phyloP scores from a whole-genome alignment of 2,888 invertebrate genomes.

The Epinotia ramella region DNA sequence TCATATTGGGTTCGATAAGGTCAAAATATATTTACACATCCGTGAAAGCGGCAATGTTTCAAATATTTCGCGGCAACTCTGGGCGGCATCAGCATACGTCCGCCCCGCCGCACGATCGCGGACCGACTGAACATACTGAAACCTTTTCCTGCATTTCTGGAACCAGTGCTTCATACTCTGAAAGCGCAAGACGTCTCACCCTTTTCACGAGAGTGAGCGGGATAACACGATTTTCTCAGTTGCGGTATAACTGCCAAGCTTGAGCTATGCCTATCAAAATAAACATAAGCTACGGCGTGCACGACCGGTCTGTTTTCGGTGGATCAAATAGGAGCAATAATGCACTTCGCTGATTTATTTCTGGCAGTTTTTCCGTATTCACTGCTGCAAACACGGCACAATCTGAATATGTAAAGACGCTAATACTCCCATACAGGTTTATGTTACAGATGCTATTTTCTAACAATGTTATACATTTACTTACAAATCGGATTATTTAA shows the following conservation, averaged over 20 bases:
- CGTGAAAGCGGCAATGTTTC: constrained; percentile 53
- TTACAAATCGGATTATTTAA: background rate
- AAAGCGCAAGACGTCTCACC: constrained; percentile 65
- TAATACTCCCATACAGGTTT: background rate
- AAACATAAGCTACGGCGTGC: constrained; percentile 70
- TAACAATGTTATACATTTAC: background rate
- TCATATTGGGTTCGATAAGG: constrained; percentile 1
- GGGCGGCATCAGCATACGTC: constrained; percentile 63
- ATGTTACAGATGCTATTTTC: background rate
- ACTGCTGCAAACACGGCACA: constrained; percentile 6
- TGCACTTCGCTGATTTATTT: constrained; percentile 44
- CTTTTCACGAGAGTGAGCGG: constrained; percentile 59
- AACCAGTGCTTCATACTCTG: constrained; percentile 53
- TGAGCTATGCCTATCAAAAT: constrained; percentile 64
- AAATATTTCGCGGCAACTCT: constrained; percentile 51
- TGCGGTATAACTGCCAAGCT: constrained; percentile 55
- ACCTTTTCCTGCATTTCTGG: constrained; percentile 64
- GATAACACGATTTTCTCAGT: constrained; percentile 56
- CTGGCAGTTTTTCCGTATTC: constrained; percentile 27
- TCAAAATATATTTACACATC: constrained; percentile 43
- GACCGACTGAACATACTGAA: constrained; percentile 66
- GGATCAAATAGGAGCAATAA: constrained; percentile 45
- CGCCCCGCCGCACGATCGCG: constrained; percentile 78
- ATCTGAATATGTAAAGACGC: background rate
- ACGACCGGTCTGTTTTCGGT: constrained; percentile 62